Conservation (phyloP, 2,797 vertebrate species). For the Phrynocephalus forsythii region DNA sequence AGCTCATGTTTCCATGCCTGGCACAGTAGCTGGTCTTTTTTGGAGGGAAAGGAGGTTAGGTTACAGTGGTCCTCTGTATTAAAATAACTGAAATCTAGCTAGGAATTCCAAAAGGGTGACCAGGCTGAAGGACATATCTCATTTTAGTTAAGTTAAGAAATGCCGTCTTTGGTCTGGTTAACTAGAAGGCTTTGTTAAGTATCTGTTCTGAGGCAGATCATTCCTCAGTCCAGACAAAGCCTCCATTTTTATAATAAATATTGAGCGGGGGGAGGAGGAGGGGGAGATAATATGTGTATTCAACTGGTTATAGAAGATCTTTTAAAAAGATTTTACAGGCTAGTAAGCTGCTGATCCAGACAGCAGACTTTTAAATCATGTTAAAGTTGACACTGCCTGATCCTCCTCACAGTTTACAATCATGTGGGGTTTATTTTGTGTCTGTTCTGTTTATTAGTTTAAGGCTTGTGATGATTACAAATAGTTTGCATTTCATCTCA, state of each 20-base stretch:
- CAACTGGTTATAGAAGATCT: slow-evolving; percentile 27
- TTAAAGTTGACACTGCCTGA: slow-evolving; percentile 64
- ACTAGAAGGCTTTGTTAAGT: slow-evolving; percentile 39
- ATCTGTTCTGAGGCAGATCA: slow-evolving; percentile 51
- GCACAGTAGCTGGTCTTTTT: background rate
- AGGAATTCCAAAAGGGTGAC: slow-evolving; percentile 23
- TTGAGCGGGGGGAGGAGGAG: background rate
- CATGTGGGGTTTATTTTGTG: slow-evolving; percentile 58
- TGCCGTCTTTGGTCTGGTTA: background rate
- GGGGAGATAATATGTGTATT: slow-evolving; percentile 27
- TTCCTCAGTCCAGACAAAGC: slow-evolving; percentile 52
- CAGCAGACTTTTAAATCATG: slow-evolving; percentile 67
- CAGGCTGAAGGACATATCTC: slow-evolving; percentile 16
- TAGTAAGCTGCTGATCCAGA: slow-evolving; percentile 56
- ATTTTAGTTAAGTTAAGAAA: slow-evolving; percentile 21
- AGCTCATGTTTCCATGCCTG: slow-evolving; percentile 18
- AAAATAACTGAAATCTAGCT: slow-evolving; percentile 5
- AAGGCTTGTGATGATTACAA: slow-evolving; percentile 56
- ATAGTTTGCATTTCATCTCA: slow-evolving; percentile 59
- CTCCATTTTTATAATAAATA: slow-evolving; percentile 53
- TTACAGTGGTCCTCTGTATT: background rate
- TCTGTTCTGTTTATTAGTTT: slow-evolving; percentile 17
- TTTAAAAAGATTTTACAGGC: slow-evolving; percentile 58
- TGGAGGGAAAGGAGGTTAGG: background rate
- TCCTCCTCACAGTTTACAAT: slow-evolving; percentile 54